Evolutionary conservation across 2,113 vertebrate genomes (phyloP), one percentile per base, ranked within the genome.

Genomic region (Psittacus erithacus): DNA sequence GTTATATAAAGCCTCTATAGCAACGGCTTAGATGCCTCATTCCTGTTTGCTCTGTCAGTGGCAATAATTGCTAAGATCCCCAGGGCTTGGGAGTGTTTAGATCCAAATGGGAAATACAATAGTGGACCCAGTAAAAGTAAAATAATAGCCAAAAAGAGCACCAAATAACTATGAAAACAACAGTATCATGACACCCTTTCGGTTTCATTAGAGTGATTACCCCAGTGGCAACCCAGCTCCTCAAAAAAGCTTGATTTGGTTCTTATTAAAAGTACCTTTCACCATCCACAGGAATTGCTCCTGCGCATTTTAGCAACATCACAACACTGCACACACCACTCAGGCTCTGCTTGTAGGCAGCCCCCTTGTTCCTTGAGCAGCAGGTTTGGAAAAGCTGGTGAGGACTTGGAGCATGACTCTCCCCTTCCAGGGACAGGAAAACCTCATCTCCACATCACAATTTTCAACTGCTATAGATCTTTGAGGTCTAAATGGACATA

Each of bases 31-130:
- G 71, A 86, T 75, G 75, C 79, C 64, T 94, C 10, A 3, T 73
- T 95, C 68, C 88, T 83, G 46, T 92, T 96, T 90, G 60, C 82
- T 90, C 94, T 94, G 92, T 86, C 93, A 91, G 79, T 74, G 76
- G 71, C 90, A 95, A 91, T 93, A 88, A 95, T 63, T 92, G 94
- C 90, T 88, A 88, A 96, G 81, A 60, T 78, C 68, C 90, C 90
- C 68, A 88, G 79, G 76, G 76, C 80, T 83, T 9, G 0, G 38
- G 50, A 94, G 38, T 53, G 47, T 70, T 95, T 93, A 88, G 87
- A 55, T 95, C 60, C 6, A 6, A 50, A 13, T 87, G 85, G 78
- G 79, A 93, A 95, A 95, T 63, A 86, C 75, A 91, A 79, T 5
- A 93, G 82, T 50, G 78, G 92, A 70, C 59, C 67, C 60, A 80